phyloP scores from a whole-genome alignment of 2,888 invertebrate genomes.

The Drosophila falleni region DNA sequence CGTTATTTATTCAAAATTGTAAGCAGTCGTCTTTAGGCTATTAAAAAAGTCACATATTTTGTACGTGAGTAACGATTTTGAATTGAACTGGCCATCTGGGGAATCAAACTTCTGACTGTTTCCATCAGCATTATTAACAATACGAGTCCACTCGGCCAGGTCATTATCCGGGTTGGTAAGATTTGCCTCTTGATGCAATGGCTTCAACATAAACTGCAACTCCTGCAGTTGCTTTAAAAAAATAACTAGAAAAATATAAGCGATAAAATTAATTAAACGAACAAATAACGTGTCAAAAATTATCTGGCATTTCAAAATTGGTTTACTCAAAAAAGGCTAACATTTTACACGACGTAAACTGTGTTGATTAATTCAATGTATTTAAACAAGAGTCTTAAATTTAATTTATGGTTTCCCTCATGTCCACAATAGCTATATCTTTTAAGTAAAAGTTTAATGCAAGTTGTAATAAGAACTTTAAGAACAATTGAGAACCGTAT shows the following conservation, averaged over 20 bases:
- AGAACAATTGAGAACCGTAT: too few species aligned
- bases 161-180: conserved; percentile 60
- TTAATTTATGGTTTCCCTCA: too few species aligned
- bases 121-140: conserved; percentile 53
- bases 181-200: conserved; percentile 68
- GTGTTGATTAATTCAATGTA: too few species aligned
- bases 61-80: conserved; percentile 13
- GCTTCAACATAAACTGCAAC: conserved; percentile 79
- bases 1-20: conserved; percentile 47
- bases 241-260: conserved; percentile 63
- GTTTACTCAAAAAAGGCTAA: too few species aligned
- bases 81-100: conserved; percentile 3
- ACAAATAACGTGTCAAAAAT: too few species aligned
- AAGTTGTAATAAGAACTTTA: too few species aligned
- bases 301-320: too few species aligned
- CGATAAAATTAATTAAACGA: not conserved
- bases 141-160: conserved; percentile 73
- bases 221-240: conserved; percentile 78
- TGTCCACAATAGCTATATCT: too few species aligned
- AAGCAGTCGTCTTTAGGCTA: conserved; percentile 60
- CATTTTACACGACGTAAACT: too few species aligned
- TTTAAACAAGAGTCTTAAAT: too few species aligned
- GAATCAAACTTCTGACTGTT: conserved; percentile 17
- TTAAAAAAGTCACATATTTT: conserved; percentile 63
- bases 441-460: too few species aligned